Evolutionary conservation across 2,888 invertebrate species (phyloP).

Genomic region (Tortricodes alternella): DNA sequence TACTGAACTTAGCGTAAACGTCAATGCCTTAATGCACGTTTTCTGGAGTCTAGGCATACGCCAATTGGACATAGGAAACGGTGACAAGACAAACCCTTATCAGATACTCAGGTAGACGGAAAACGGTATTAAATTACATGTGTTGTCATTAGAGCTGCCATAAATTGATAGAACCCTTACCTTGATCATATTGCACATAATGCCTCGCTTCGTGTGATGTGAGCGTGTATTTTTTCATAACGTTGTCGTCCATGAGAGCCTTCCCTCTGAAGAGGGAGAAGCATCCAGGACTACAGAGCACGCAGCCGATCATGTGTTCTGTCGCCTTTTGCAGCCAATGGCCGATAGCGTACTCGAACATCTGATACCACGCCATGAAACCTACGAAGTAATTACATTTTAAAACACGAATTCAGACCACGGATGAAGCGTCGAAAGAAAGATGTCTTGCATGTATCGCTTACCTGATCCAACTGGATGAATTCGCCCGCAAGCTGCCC

Average conservation of each 20-base stretch:
- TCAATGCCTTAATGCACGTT: no score
- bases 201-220: slow-evolving; percentile 90
- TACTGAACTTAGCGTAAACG: no score
- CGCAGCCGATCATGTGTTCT: slow-evolving; percentile 94
- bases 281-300: slow-evolving; percentile 95
- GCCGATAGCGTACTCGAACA: slow-evolving; percentile 95
- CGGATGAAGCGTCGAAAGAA: no score
- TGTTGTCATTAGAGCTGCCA: background rate
- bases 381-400: slow-evolving; percentile 71
- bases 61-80: no score
- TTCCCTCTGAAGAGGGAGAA: slow-evolving; percentile 95
- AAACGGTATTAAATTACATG: no score
- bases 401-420: no score
- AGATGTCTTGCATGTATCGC: no score
- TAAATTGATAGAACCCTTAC: slow-evolving; percentile 63
- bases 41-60: no score
- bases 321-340: slow-evolving; percentile 97
- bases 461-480: slow-evolving; percentile 90
- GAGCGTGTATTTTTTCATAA: slow-evolving; percentile 94
- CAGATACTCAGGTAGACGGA: no score
- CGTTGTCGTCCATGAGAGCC: slow-evolving; percentile 94
- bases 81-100: no score
- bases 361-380: slow-evolving; percentile 93
- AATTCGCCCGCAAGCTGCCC: slow-evolving; percentile 94
- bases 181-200: slow-evolving; percentile 96